Conservation (phyloP, 37 sponge, comb jelly and placozoan genomes). For the Petrosia ficiformis region DNA sequence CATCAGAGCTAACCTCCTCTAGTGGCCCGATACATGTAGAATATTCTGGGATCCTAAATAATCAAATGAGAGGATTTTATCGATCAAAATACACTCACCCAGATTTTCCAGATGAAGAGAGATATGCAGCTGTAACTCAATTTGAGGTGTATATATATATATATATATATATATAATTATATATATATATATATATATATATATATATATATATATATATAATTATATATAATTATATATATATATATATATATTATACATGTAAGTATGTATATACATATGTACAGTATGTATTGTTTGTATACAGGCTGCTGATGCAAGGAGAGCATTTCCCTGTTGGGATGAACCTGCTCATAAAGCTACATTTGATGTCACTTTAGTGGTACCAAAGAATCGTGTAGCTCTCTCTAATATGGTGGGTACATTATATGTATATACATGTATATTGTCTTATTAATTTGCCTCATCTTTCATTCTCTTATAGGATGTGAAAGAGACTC, state of each 20-base stretch:
- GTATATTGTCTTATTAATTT: too few species aligned
- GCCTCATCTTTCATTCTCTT: background rate
- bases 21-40: conserved; percentile 42
- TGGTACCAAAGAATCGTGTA: conserved; percentile 79
- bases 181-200: too few species aligned
- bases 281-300: background rate
- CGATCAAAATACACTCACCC: conserved; percentile 72
- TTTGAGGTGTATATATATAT: conserved; percentile 72
- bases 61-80: conserved; percentile 92
- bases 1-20: conserved; percentile 50
- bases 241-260: too few species aligned
- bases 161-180: background rate
- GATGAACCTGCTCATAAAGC: conserved; percentile 97
- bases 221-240: too few species aligned
- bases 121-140: conserved; percentile 78
- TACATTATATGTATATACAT: too few species aligned
- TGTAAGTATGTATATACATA: too few species aligned
- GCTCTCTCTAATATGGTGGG: conserved; percentile 98
- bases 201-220: too few species aligned
- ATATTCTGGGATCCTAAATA: conserved; percentile 85
- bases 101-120: conserved; percentile 38
- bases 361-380: conserved; percentile 92
- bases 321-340: conserved; percentile 97
- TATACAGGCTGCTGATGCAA: conserved; percentile 88
- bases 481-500: conserved; percentile 1